A percentile compares a stretch with the other conserved stretches of the same genome.
Conservation (phyloP, 2,888 invertebrate species). For the Tuta absoluta region DNA sequence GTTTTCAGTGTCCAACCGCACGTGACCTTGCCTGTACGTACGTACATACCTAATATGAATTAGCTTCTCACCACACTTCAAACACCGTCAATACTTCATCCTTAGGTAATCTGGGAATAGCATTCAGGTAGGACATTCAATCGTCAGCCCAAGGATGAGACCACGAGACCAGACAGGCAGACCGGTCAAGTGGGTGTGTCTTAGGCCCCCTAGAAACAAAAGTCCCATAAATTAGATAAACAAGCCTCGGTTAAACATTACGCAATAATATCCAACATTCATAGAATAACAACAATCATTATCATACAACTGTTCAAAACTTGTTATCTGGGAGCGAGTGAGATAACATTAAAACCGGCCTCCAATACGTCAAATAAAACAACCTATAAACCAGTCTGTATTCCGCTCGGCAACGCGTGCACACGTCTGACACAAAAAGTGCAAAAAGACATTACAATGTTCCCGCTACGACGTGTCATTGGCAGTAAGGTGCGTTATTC, state of each 20-base stretch:
- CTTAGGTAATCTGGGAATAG: no score
- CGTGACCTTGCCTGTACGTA: no score
- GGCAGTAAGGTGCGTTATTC: conserved; percentile 69
- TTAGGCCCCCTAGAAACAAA: neutral
- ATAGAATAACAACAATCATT: conserved; percentile 6
- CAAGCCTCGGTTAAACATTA: neutral
- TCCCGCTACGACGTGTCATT: conserved; percentile 69
- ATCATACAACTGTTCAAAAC: conserved; percentile 40
- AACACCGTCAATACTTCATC: no score
- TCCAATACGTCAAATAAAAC: conserved; percentile 40
- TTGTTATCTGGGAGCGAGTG: conserved; percentile 65
- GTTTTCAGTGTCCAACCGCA: no score
- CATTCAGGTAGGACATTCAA: no score
- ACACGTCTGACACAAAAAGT: conserved; percentile 49
- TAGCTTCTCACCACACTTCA: no score
- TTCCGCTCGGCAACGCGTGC: conserved; percentile 53
- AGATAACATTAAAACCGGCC: conserved; percentile 59
- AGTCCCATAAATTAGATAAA: conserved; percentile 14
- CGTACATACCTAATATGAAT: no score
- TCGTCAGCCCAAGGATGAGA: no score
- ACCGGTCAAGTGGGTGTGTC: no score
- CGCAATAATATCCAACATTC: conserved; percentile 4
- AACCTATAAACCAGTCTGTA: conserved; percentile 53
- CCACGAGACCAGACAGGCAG: no score
- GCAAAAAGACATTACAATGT: conserved; percentile 58